A percentile compares a stretch with the other conserved stretches of the same genome.
Evolutionary conservation across 2,797 vertebrate species (phyloP).

Genomic region (Pangasius djambal): DNA sequence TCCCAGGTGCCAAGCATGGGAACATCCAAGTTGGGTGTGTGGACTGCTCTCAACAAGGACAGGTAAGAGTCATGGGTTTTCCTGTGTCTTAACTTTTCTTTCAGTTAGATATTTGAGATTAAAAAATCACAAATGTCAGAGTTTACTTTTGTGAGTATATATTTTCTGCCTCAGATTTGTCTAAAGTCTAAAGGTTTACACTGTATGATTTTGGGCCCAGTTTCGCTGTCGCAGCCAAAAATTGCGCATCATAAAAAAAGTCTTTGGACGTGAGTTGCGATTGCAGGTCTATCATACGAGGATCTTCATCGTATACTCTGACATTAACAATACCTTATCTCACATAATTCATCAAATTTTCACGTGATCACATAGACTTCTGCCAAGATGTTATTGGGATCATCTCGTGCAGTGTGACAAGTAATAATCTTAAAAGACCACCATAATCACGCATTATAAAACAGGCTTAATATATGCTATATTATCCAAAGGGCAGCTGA

Average conservation of each 20-base stretch:
- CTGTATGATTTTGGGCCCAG: not conserved
- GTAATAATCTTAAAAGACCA: not conserved
- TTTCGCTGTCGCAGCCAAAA: not conserved
- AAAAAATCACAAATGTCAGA: not conserved
- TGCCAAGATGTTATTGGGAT: not conserved
- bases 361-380: not conserved
- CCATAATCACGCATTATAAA: not conserved
- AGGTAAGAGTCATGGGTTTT: constrained; percentile 75
- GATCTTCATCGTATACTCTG: not conserved
- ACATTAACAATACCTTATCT: not conserved
- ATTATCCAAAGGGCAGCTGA: not conserved
- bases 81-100: not conserved
- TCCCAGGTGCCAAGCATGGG: constrained; percentile 95
- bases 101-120: too few relatives aligned
- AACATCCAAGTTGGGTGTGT: constrained; percentile 98
- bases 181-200: not conserved
- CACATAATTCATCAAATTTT: not conserved
- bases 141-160: not conserved
- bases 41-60: constrained; percentile 91
- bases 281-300: not conserved
- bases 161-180: not conserved
- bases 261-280: not conserved
- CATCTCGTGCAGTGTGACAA: not conserved
- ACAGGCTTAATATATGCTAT: not conserved
- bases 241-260: not conserved